phyloP scores from a whole-genome alignment of 2,797 vertebrate species.

The Eupleurogrammus muticus region DNA sequence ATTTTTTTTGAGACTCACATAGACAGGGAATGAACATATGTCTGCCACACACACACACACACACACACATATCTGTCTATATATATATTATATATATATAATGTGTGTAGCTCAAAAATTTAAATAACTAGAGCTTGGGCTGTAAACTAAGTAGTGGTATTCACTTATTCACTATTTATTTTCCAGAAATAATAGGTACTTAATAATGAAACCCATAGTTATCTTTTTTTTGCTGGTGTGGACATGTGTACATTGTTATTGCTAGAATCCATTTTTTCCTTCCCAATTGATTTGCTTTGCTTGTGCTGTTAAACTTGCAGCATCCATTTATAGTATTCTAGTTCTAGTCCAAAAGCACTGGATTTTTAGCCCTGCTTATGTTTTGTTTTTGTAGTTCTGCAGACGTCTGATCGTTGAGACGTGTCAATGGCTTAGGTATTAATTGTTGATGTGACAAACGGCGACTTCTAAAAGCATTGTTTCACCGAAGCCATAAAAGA shows the following conservation, averaged over 20 bases:
- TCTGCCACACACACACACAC: too few species aligned
- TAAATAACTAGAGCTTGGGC: neutral
- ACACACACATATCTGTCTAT: too few species aligned
- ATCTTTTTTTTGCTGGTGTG: neutral
- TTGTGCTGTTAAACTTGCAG: neutral
- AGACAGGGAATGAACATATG: too few species aligned
- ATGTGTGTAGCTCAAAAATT: too few species aligned
- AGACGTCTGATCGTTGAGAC: neutral
- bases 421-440: neutral
- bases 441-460: conserved; percentile 4
- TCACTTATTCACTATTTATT: neutral
- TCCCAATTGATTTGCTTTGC: neutral
- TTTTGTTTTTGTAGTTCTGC: too few species aligned
- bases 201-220: neutral
- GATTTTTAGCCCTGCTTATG: too few species aligned
- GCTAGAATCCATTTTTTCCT: neutral
- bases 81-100: too few species aligned
- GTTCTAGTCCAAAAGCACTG: too few species aligned
- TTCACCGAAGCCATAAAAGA: conserved; percentile 29
- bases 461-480: conserved; percentile 2
- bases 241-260: too few species aligned
- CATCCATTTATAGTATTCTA: neutral
- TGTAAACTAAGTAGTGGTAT: neutral
- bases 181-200: neutral
- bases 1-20: too few species aligned